phyloP scores from a whole-genome alignment of 2,797 vertebrate genomes.

The Onychomys arenicola region DNA sequence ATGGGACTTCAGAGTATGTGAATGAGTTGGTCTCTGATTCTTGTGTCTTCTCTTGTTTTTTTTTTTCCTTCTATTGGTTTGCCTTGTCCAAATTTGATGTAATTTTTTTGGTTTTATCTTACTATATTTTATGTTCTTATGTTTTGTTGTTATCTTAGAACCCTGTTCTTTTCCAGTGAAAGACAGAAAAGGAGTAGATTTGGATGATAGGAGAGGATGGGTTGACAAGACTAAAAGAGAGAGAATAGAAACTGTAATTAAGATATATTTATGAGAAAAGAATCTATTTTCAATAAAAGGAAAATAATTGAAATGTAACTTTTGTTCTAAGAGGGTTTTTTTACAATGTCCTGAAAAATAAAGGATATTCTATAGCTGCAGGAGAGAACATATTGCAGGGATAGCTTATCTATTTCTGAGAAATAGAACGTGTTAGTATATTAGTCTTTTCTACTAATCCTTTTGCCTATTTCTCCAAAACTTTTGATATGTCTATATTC shows the following conservation, averaged over 20 bases:
- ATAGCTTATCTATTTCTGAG: neutral
- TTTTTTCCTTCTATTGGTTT: no score
- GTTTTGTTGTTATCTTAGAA: neutral
- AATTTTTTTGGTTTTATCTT: neutral
- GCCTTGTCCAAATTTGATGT: neutral
- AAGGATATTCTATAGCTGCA: neutral
- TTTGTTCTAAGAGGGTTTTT: conserved; percentile 1
- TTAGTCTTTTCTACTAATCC: neutral
- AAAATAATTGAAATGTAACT: conserved; percentile 31
- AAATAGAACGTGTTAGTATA: neutral
- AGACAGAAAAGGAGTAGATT: neutral
- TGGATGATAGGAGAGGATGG: neutral
- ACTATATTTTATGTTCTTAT: neutral
- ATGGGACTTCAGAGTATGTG: no score
- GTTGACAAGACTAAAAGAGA: no score
- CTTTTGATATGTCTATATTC: neutral
- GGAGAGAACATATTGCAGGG: neutral
- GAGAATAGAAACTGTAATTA: no score
- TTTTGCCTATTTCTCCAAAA: neutral
- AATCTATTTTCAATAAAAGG: neutral
- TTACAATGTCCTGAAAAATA: conserved; percentile 11
- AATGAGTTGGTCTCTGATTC: no score
- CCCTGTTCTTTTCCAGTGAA: neutral
- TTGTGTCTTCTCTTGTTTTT: no score
- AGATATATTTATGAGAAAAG: no score